Percentiles rank a stretch among this genome's conserved stretches.
Conservation (phyloP, 2,113 vertebrate species). For the Sinocyclocheilus maitianheensis region DNA sequence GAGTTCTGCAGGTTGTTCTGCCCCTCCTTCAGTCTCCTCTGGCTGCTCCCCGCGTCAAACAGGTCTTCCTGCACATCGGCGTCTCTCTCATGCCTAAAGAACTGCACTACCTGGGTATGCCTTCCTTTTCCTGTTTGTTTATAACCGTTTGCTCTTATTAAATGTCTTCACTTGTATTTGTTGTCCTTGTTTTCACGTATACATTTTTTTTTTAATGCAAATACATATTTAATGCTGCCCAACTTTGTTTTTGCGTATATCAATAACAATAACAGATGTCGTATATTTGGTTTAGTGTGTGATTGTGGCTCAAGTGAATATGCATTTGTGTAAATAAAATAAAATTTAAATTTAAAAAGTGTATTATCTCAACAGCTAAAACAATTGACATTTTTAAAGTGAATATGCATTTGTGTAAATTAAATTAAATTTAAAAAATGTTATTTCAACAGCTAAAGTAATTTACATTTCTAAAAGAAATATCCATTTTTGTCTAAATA, state of each 20-base stretch:
- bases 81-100: constrained; percentile 85
- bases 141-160: neutral
- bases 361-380: no score
- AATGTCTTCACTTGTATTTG: neutral
- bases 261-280: neutral
- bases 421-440: no score
- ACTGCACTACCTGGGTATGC: constrained; percentile 85
- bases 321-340: no score
- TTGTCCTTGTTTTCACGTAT: neutral
- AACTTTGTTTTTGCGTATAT: neutral
- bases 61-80: constrained; percentile 84
- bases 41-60: constrained; percentile 85
- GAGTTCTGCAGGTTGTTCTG: constrained; percentile 81
- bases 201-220: no score
- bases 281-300: neutral
- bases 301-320: neutral
- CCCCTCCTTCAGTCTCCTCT: constrained; percentile 90
- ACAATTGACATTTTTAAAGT: no score
- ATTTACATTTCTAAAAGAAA: no score
- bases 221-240: no score
- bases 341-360: no score
- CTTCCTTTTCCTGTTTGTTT: neutral
- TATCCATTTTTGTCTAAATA: no score
- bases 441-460: no score
- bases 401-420: no score